These are phyloP conservation scores for Heliconius hortense DNA, from an alignment of 2,888 invertebrate species.

Conservation along the genomic window DNA sequence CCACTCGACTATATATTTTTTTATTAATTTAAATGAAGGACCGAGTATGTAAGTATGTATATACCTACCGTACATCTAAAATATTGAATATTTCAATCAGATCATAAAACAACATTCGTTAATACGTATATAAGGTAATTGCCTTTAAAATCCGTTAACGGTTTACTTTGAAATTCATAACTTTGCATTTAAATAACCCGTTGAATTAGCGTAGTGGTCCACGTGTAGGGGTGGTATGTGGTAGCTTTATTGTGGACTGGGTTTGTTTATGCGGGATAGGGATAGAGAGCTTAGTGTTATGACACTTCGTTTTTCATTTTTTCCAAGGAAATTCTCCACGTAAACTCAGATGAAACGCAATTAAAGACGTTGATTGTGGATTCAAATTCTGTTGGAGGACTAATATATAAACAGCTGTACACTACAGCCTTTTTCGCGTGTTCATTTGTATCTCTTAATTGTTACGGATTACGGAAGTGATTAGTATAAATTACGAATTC, in stretches of 20 bases:
- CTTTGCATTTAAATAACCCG: constrained; percentile 43
- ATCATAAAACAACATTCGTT: constrained; percentile 38
- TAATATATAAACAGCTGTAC: too few relatives aligned
- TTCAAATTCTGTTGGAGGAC: too few relatives aligned
- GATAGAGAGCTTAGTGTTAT: neutral
- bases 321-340: too few relatives aligned
- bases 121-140: constrained; percentile 39
- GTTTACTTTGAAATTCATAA: constrained; percentile 43
- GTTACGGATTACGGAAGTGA: too few relatives aligned
- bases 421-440: too few relatives aligned
- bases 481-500: too few relatives aligned
- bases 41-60: neutral
- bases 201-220: constrained; percentile 47
- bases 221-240: neutral
- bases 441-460: too few relatives aligned
- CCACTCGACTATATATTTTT: neutral
- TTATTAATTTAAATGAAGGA: neutral
- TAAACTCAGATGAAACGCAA: neutral
- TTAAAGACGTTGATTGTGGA: neutral
- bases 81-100: constrained; percentile 33
- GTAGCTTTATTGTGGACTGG: neutral
- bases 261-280: neutral
- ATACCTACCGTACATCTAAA: neutral
- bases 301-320: too few relatives aligned
- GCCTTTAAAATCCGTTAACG: constrained; percentile 41